Evolutionary conservation across 1,140 invertebrate genomes (phyloP).

Genomic region (Drosophila asahinai): DNA sequence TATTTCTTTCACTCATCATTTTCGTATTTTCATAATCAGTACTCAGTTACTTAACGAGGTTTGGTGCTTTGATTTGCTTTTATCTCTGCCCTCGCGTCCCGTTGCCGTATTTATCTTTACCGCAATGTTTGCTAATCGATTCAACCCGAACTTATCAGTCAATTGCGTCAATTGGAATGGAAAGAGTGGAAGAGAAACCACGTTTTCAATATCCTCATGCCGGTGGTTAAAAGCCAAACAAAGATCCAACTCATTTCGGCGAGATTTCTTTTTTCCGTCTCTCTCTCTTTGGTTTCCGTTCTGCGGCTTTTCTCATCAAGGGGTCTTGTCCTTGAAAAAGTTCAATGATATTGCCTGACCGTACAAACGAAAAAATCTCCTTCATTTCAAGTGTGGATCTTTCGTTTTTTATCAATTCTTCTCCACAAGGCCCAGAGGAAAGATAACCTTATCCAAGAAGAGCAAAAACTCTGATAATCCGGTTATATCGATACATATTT

Average conservation of each 20-base stretch:
- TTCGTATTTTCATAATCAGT: slow-evolving; percentile 11
- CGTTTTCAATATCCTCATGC: slow-evolving; percentile 5
- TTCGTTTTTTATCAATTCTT: slow-evolving; percentile 48
- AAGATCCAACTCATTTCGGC: slow-evolving; percentile 5
- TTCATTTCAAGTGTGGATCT: slow-evolving; percentile 36
- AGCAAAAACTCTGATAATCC: slow-evolving; percentile 12
- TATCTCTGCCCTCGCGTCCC: slow-evolving; percentile 6
- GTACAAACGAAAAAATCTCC: slow-evolving; percentile 19
- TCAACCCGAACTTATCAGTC: slow-evolving; percentile 24
- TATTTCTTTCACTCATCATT: slow-evolving; percentile 10
- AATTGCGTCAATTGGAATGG: slow-evolving; percentile 44
- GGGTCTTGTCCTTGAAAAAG: slow-evolving; percentile 69
- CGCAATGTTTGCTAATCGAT: slow-evolving; percentile 28
- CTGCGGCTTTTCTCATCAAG: slow-evolving; percentile 1
- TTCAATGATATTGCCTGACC: slow-evolving; percentile 63
- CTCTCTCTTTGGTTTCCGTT: slow-evolving; percentile 26
- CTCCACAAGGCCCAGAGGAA: slow-evolving; percentile 23
- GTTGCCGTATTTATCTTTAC: slow-evolving; percentile 21
- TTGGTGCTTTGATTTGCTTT: slow-evolving; percentile 21
- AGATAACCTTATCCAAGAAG: slow-evolving; percentile 2
- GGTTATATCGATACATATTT: slow-evolving; percentile 12
- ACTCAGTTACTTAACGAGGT: slow-evolving; percentile 25
- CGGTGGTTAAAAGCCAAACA: not conserved
- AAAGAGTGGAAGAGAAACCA: not conserved
- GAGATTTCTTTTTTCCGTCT: not conserved